A percentile compares a stretch with the other conserved stretches of the same genome.
Evolutionary conservation across 2,113 vertebrate genomes (phyloP).

Genomic region (Clarias macrocephalus): DNA sequence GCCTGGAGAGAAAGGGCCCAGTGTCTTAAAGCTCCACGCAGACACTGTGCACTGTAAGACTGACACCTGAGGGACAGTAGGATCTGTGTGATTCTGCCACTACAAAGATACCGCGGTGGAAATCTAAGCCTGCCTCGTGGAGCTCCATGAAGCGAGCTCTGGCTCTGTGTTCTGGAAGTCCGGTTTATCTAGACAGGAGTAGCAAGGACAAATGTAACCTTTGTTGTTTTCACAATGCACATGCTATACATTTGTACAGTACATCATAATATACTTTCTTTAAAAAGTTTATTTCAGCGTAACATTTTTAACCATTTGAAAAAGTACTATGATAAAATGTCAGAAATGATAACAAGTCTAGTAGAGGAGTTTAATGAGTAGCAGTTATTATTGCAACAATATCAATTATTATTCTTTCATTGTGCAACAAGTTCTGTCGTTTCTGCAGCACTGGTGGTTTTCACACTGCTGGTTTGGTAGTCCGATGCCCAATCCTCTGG

Average conservation of each 20-base stretch:
- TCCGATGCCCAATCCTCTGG: no score
- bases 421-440: no score
- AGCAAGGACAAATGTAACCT: neutral
- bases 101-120: slow-evolving; percentile 53
- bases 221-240: neutral
- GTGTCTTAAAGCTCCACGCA: slow-evolving; percentile 42
- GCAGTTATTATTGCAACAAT: neutral
- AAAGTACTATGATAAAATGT: neutral
- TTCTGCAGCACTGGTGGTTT: no score
- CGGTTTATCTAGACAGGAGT: neutral
- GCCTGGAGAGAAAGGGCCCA: slow-evolving; percentile 42
- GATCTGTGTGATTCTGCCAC: slow-evolving; percentile 44
- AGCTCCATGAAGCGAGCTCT: slow-evolving; percentile 8
- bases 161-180: slow-evolving; percentile 13
- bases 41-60: slow-evolving; percentile 45
- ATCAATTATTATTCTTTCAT: no score
- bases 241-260: no score
- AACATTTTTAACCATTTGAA: neutral
- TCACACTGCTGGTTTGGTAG: no score
- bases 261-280: neutral
- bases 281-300: neutral
- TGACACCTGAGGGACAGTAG: slow-evolving; percentile 54
- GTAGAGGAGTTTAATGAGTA: neutral
- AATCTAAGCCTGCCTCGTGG: slow-evolving; percentile 38
- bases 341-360: neutral